Evolutionary conservation across 2,113 vertebrate species (phyloP), one percentile per base, ranked within the genome.

Genomic region (Gallinago paraguaiae): DNA sequence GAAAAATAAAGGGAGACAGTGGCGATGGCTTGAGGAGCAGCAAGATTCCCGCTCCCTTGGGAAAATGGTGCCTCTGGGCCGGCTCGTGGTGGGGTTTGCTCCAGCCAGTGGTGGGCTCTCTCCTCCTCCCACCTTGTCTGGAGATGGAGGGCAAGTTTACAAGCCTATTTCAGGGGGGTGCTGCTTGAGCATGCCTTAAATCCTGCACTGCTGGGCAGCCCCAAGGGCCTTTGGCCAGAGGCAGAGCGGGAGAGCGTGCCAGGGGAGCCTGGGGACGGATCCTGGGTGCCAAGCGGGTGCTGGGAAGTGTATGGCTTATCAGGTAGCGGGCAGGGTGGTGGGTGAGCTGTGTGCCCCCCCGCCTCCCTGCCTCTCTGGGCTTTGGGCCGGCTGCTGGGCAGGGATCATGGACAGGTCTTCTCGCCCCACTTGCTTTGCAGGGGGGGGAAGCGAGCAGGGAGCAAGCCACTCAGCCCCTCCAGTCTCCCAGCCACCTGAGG

Each of bases 261-360:
- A 45, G 10, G 51, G 41, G 43, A 65, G 77, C 61, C 91, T 41
- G 10, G 51, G 41, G 43, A 65, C 0, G 0, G 46, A 28, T 37
- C 31, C 6, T 9, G 79, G 72, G 6, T 35, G 71, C 56, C 5
- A 10, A 24, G 16, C 2, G 19, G 37, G 71, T 79, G 81, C 76
- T 60, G 63, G 77, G 57, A 54, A 31, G 46, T 61, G 71, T 97
- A 97, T 97, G 96, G 96, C 96, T 97, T 97, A 92, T 96, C 76
- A 84, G 83, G 78, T 71, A 92, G 35, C 0, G 2, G 59, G 76
- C 51, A 65, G 31, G 69, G 56, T 1, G 3, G 30, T 23, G 28
- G 28, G 63, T 13, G 41, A 45, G 63, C 86, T 3, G 4, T 65
- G 81, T 7, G 50, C 20, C 17, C 17, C 79, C 16, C 71, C 0